Base-by-base conservation (phyloP, 2,888 invertebrate species). In the Tuberolachnus salignus region DNA sequence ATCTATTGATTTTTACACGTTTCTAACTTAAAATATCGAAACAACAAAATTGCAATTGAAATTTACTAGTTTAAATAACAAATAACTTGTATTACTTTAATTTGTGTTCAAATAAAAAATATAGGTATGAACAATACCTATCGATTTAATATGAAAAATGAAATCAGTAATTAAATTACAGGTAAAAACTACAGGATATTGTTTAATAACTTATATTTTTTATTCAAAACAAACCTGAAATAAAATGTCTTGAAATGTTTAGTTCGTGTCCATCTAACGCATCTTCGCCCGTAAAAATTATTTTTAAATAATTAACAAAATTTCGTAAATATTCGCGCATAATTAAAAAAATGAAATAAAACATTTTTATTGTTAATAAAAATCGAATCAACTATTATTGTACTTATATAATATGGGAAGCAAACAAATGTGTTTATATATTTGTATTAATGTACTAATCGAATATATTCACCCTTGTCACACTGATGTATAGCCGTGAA, bases 381-480 rank as follows among this genome's bases (percentile, higher is more conserved):
- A 42, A 53, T 63, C 44, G 46, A 59, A 71, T 59, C 11, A 46
- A 49, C 26, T 73, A 3, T 11, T 63, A 19, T 63, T 34, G 34
- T 34, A 34, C 34, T 34, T 34, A 73, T 51, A 11, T 61, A 14
- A 72, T 44, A 61, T 49, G 6, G 34, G 34, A 34, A 34, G 34
- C 34, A 34, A 34, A 34, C 34, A 34, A 34, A 34, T 34, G 34
- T 34, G 34, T 34, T 34, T 4, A 34, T 34, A 34, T 34, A 34
- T 6, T 34, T 34, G 34, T 34, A 34, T 34, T 34, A 63, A 63
- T 63, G 61, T 63, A 49, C 49, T 19, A 72, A 71, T 59, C 21
- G 34, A 73, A 63, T 73, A 73, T 73, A 73, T 73, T 73, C 73
- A 73, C 73, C 73, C 61, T 73, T 63, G 34, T 26, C 49, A 63